Base-by-base conservation (phyloP, 2,113 vertebrate species). In the Pachyramphus minor region DNA sequence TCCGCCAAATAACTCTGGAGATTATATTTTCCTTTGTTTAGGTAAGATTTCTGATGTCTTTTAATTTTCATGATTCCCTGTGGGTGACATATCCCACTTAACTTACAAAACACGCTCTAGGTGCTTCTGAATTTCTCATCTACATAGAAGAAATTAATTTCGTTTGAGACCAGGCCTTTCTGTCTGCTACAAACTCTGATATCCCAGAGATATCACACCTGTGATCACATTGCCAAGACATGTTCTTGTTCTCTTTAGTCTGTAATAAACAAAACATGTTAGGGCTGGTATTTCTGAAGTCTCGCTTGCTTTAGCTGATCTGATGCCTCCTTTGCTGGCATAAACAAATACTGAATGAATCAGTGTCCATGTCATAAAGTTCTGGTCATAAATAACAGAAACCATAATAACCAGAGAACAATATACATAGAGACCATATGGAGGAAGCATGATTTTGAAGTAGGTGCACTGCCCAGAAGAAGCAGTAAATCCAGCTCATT, bases 201-300 rank as follows among this genome's bases (percentile, higher is more conserved):
- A 89, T 64, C 64, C 88, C 72, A 77, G 69, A 95, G 79, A 77
- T 78, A 88, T n/a, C 88, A 77, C 90, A 94, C 64, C 90, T 90
- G 93, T 60, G 85, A 92, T 82, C 64, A 81, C 18, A 30, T 9
- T 95, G 93, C 73, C 85, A 89, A 90, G 86, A 92, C 90, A 90
- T 45, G 93, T 89, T 93, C 93, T 69, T 89, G 56, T 75, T 93
- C 90, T 72, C 73, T 89, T 64, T 86, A 76, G 56, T 90, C 60
- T 41, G 60, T 64, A 93, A 93, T 62, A 95, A 96, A 93, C 84
- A 93, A 90, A 90, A 89, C 94, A 45, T 73, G 94, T 89, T 58
- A 72, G 37, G 66, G 69, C 95, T 82, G 44, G 84, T 69, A 82
- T 82, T 95, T 94, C 80, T 95, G 60, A 92, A 84, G 60, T n/a